Base-by-base conservation (phyloP, 1,140 invertebrate genomes). In the Patella vulgata region DNA sequence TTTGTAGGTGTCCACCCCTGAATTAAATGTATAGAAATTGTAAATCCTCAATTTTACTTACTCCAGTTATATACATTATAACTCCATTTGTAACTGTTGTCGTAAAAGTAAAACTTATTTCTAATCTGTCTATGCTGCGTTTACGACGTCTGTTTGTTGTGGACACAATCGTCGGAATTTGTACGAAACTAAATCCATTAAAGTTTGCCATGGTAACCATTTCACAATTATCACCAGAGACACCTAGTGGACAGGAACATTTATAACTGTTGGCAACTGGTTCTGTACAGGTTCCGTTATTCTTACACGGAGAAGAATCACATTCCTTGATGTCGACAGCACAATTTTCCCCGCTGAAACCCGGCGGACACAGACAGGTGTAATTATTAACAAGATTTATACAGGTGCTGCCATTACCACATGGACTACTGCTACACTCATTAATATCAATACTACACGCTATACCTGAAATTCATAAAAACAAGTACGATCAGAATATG, bases 201-300 rank as follows among this genome's bases (percentile, higher is more conserved):
- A 71, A 71, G 23, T 48, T 63, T 27, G 63, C 62, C 17, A 53
- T 67, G 17, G 27, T 46, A 6, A 68, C 6, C 89, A 58, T 46
- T 59, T 74, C 56, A 64, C 73, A 76, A 33, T 27, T 39, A 4
- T 3, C 27, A 27, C 74, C 74, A 8, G 61, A 28, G 3, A 68
- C 58, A 12, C 70, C 70, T 17, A 25, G 28, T 6, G 61, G 52
- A 62, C 73, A 75, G 9, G 23, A 33, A 55, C 73, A 75, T 11
- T 27, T 27, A 51, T 57, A 75, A 4, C 30, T 21, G 9, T 28
- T 52, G 12, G 58, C 86, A 86, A 42, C 87, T 86, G 19, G 50
- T 40, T 77, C 65, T n/a, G 57, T 46, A 66, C 78, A 80, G n/a
- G 54, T 66, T 9, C 74, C 78, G n/a, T 59, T 67, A 66, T 80